Evolutionary conservation across 2,888 invertebrate genomes (phyloP).

Genomic region (Drosophila setosimentum): DNA sequence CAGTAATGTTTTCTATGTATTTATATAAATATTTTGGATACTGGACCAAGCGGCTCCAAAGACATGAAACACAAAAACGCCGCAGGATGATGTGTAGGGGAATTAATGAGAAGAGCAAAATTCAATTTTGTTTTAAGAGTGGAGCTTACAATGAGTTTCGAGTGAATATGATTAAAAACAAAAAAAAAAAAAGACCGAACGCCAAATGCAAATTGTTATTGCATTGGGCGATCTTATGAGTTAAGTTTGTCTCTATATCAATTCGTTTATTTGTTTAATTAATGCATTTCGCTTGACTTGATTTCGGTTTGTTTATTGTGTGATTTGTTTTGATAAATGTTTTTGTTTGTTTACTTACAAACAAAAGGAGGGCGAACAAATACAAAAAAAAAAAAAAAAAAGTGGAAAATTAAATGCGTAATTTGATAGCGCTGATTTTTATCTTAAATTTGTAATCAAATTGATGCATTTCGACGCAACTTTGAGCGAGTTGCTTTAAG

Average conservation of each 20-base stretch:
- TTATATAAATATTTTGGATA: slow-evolving; percentile 29
- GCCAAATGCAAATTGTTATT: slow-evolving; percentile 54
- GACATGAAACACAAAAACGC: slow-evolving; percentile 52
- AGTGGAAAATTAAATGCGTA: slow-evolving; percentile 32
- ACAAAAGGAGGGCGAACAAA: not conserved
- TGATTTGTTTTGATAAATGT: slow-evolving; percentile 45
- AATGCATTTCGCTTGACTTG: slow-evolving; percentile 54
- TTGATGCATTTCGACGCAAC: slow-evolving; percentile 63
- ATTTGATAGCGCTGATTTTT: slow-evolving; percentile 30
- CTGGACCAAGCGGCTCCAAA: slow-evolving; percentile 71
- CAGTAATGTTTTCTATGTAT: slow-evolving; percentile 17
- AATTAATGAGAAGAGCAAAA: slow-evolving; percentile 58
- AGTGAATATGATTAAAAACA: slow-evolving; percentile 53
- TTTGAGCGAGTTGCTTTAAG: slow-evolving; percentile 67
- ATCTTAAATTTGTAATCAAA: slow-evolving; percentile 15
- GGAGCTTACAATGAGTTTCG: slow-evolving; percentile 27
- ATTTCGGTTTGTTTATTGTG: slow-evolving; percentile 43
- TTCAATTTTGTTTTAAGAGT: slow-evolving; percentile 66
- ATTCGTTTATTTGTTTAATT: slow-evolving; percentile 48
- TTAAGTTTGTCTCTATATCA: slow-evolving; percentile 58
- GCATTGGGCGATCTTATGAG: slow-evolving; percentile 54
- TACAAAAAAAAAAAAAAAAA: slow-evolving; percentile 7
- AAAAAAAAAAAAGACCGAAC: slow-evolving; percentile 57
- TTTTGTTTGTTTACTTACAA: not conserved
- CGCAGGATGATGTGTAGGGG: slow-evolving; percentile 29